Base-by-base conservation (phyloP, 2,113 vertebrate genomes). In the Labrus mixtus region DNA sequence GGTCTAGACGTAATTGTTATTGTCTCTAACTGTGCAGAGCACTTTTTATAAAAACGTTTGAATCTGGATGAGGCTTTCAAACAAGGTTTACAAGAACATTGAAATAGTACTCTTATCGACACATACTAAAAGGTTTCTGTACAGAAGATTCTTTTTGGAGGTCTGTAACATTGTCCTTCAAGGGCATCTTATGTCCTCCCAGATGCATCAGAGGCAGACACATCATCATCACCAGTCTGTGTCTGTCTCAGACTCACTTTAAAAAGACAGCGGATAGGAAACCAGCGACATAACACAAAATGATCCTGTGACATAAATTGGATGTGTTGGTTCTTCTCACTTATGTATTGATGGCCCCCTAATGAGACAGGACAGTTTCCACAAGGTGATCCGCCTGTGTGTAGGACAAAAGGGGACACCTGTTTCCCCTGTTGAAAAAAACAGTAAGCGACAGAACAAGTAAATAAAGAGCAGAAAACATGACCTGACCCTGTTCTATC, bases 391-490 rank as follows among this genome's bases (percentile, higher is more conserved):
- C 55, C n/a, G n/a, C 16, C 43, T 17, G 10, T 63, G 53, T 54
- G 57, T 36, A 41, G 20, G 68, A 72, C 10, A 48, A 59, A 74
- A 82, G 58, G 36, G 53, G 25, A 12, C 72, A 88, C 80, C 78
- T 87, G 84, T 89, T 88, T 63, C 53, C n/a, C 2, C 7, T 2
- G 23, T 45, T 88, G 73, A 83, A 73, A 73, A 63, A 65, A 87
- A 90, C 57, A 68, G 41, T 84, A 56, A 76, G 41, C 45, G 91
- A 92, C 89, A 90, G 73, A 79, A 65, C 73, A 66, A 78, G 90
- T 92, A 91, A 92, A 92, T 87, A 89, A 90, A 89, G 73, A 76
- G 48, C 61, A 83, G 72, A 68, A 86, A 89, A 83, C 83, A 80
- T 74, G 79, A 85, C 85, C 85, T 79, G 67, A 85, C 82, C 88